phyloP scores from a whole-genome alignment of 1,140 invertebrate genomes.

The Aphis gossypii region DNA sequence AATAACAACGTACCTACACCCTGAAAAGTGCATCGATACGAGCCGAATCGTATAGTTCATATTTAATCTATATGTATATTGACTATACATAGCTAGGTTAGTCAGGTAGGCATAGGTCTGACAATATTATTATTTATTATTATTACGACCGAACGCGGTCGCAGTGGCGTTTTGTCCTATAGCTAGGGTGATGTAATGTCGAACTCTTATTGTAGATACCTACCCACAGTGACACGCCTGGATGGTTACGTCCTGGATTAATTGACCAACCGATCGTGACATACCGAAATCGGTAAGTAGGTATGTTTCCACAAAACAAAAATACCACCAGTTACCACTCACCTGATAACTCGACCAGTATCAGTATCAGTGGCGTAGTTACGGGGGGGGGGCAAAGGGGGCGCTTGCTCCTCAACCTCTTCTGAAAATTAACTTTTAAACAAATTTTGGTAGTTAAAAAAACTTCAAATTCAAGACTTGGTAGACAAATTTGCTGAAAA shows the following conservation, averaged over 20 bases:
- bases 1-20: not conserved
- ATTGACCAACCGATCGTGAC: conserved; percentile 42
- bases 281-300: not conserved
- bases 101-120: not conserved
- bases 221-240: conserved; percentile 3
- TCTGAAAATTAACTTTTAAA: no score
- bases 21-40: not conserved
- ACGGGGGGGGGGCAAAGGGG: no score
- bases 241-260: conserved; percentile 14
- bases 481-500: no score
- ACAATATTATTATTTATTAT: not conserved
- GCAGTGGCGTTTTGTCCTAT: conserved; percentile 6
- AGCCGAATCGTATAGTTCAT: not conserved
- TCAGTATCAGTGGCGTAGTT: no score
- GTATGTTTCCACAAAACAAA: not conserved
- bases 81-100: not conserved
- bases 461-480: no score
- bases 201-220: not conserved
- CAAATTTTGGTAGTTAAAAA: no score
- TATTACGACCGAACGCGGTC: not conserved
- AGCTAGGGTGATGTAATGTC: not conserved
- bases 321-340: not conserved
- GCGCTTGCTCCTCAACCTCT: no score
- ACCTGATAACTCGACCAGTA: not conserved
- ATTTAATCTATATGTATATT: not conserved